These are phyloP conservation scores for Uromys caudimaculatus DNA, from an alignment of 2,797 vertebrate genomes.

Conservation along the genomic window DNA sequence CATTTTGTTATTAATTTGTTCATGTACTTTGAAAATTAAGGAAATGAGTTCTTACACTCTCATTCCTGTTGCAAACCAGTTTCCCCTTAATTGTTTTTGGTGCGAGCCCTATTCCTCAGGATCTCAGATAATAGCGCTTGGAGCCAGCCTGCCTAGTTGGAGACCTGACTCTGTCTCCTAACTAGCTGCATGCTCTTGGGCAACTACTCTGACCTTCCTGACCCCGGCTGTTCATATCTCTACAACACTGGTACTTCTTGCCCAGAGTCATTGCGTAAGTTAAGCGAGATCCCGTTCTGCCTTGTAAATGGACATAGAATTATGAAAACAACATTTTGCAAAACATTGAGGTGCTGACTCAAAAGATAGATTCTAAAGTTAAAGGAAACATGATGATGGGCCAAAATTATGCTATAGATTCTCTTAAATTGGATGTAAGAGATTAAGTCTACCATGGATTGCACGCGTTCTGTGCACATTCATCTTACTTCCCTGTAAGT, in stretches of 20 bases:
- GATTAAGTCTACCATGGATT: neutral
- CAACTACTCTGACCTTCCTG: neutral
- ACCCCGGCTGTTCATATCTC: neutral
- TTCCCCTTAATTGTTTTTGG: constrained; percentile 14
- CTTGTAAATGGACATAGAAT: neutral
- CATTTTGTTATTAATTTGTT: neutral
- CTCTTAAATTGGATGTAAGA: constrained; percentile 35
- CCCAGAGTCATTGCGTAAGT: neutral
- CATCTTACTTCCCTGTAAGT: neutral
- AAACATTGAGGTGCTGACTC: neutral
- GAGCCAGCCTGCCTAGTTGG: neutral
- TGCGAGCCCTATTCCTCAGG: neutral
- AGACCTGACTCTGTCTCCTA: neutral
- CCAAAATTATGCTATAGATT: neutral
- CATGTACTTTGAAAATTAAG: constrained; percentile 37
- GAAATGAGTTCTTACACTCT: constrained; percentile 11
- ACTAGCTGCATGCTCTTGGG: constrained; percentile 6
- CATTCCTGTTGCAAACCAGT: constrained; percentile 42
- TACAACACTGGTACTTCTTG: neutral
- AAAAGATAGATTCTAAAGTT: constrained; percentile 24
- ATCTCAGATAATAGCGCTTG: neutral
- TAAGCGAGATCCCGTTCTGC: neutral
- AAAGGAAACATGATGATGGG: neutral
- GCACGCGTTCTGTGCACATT: neutral
- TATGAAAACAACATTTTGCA: constrained; percentile 4